Base-by-base conservation (phyloP, 1,140 invertebrate species). In the Danaus plexippus region DNA sequence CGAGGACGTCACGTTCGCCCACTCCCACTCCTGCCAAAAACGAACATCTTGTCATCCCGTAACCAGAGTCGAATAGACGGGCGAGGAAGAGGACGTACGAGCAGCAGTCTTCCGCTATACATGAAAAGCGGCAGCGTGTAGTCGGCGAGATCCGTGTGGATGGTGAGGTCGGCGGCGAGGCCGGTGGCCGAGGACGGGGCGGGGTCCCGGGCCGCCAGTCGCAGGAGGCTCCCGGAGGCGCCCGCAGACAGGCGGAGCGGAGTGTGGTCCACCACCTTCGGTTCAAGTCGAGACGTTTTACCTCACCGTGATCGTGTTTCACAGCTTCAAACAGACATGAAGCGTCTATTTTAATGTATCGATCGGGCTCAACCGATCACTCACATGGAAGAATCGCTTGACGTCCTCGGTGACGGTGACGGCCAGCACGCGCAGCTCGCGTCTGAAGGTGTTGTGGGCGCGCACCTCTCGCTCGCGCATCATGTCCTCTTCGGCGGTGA, bases 91-190 rank as follows among this genome's bases (percentile, higher is more conserved):
- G 3, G 9, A 11, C 22, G 40, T 42, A 83, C 82, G 15, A 82
- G 47, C 2, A 63, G 57, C 2, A 87, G 63, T 3, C 69, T 65
- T 2, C 80, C 81, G 56, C 66, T 72, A 64, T 84, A 86, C 41
- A 80, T 53, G 2, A 63, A 63, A 46, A 87, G 61, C 43, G 77
- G 77, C 54, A 87, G 53, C 9, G 48, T 47, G 63, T 79, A 75
- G 44, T 72, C 60, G 8, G 78, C 73, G 47, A 82, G 59, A 64
- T 80, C 78, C 32, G 81, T 80, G 63, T 61, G 72, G 47, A 86
- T 61, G 10, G 66, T 66, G 51, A 80, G 54, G 50, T 43, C 52
- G 12, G 67, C 65, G 61, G 67, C 66, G 15, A 81, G 59, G 47
- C 68, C 54, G 42, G 61, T 32, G 42, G 58, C 51, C 47, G 43